phyloP scores from a whole-genome alignment of 2,888 invertebrate genomes.

The Glaucopsyche alexis region DNA sequence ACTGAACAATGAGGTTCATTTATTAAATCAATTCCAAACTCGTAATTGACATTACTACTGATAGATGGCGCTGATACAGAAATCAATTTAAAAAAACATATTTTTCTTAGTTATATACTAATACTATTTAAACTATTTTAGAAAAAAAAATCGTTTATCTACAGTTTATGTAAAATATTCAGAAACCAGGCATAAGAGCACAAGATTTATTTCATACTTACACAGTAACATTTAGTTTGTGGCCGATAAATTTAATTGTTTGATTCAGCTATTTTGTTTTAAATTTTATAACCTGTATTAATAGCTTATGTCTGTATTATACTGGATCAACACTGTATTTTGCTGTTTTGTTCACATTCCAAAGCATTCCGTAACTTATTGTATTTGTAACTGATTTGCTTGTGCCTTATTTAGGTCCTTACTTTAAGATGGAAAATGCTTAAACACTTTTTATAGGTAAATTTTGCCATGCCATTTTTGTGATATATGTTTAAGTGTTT shows the following conservation, averaged over 20 bases:
- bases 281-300: not conserved
- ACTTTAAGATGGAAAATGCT: not conserved
- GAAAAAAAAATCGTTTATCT: too few species aligned
- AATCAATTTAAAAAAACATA: too few species aligned
- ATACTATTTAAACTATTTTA: too few species aligned
- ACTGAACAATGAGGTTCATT: too few species aligned
- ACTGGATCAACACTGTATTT: not conserved
- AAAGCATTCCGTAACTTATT: slow-evolving; percentile 38
- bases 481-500: slow-evolving; percentile 1
- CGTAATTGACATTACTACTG: too few species aligned
- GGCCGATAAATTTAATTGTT: not conserved
- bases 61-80: too few species aligned
- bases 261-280: not conserved
- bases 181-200: not conserved
- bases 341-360: slow-evolving; percentile 39
- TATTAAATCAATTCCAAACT: too few species aligned
- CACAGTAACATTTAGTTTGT: not conserved
- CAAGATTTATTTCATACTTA: not conserved
- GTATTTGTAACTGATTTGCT: not conserved
- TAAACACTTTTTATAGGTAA: not conserved
- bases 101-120: too few species aligned
- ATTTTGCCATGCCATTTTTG: not conserved
- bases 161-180: too few species aligned
- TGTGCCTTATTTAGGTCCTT: not conserved
- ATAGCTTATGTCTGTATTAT: not conserved